Base-by-base conservation (phyloP, 2,888 invertebrate genomes). In the Leptopilina syphax region DNA sequence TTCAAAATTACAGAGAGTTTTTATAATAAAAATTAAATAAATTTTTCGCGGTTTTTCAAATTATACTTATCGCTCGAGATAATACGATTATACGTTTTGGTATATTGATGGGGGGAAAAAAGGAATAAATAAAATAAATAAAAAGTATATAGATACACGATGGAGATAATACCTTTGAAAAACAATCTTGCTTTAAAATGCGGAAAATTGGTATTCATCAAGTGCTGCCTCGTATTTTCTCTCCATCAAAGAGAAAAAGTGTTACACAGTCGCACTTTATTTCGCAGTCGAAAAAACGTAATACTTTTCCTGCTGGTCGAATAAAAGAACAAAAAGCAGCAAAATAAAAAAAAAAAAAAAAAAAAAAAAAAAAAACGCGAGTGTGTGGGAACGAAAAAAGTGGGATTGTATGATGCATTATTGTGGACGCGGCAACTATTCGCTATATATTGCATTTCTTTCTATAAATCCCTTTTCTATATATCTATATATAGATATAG, bases 141-240 rank as follows among this genome's bases (percentile, higher is more conserved):
- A 24, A 18, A 63, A 18, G 24, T 24, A 44, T 44, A 44, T 44
- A 44, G 44, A 44, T 44, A 8, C 44, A 44, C 44, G 7, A 44
- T 7, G 24, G 12, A 24, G 63, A 63, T 63, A 63, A 63, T 63
- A 63, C 63, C 63, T 63, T 63, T 63, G 63, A 63, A 68, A 66
- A 68, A 68, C 47, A 50, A 70, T 27, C 27, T 47, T 47, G 6
- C 13, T n/a, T 70, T 12, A 50, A 70, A 70, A 54, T 70, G 24
- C 24, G 70, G 63, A 63, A 70, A 70, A 54, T 70, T 54, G 27
- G 27, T 70, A 27, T 70, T 70, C 70, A 50, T 54, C 50, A 12
- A 47, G 13, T 70, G 24, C n/a, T 50, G 24, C 6, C 50, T 54
- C 54, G 54, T 54, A 54, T 54, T 70, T 13, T 50, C 68, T 50